Evolutionary conservation across 1,140 invertebrate species (phyloP).

Genomic region (Ooceraea biroi): DNA sequence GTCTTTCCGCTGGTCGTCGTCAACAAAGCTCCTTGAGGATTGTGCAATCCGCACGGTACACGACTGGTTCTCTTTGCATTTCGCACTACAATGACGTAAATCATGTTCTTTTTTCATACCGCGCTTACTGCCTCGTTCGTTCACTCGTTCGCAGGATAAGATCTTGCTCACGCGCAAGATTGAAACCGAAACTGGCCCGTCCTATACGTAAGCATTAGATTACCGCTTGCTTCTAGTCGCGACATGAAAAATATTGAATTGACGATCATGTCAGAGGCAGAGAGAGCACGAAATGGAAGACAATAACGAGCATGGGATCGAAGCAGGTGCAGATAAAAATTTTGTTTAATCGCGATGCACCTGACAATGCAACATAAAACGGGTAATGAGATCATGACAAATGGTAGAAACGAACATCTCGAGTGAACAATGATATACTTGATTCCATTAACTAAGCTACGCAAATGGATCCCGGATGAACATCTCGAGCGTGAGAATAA

Average conservation of each 20-base stretch:
- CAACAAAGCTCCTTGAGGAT: conserved; percentile 56
- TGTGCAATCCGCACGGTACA: conserved; percentile 60
- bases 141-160: conserved; percentile 62
- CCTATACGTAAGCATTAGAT: conserved; percentile 63
- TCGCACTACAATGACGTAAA: conserved; percentile 53
- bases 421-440: conserved; percentile 31
- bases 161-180: conserved; percentile 70
- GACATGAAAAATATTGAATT: not conserved
- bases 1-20: conserved; percentile 14
- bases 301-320: not conserved
- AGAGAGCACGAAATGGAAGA: not conserved
- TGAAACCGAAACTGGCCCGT: conserved; percentile 74
- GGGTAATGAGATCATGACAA: not conserved
- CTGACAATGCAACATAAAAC: not conserved
- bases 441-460: conserved; percentile 20
- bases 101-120: conserved; percentile 57
- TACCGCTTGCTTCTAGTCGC: not conserved
- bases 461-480: not conserved
- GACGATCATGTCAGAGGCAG: not conserved
- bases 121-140: too few relatives aligned
- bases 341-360: not conserved
- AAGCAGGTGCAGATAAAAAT: not conserved
- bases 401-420: not conserved
- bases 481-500: conserved; percentile 24
- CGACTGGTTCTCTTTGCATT: conserved; percentile 60